These are phyloP conservation scores for Agelastica alni DNA, from an alignment of 2,888 invertebrate genomes.

Conservation along the genomic window DNA sequence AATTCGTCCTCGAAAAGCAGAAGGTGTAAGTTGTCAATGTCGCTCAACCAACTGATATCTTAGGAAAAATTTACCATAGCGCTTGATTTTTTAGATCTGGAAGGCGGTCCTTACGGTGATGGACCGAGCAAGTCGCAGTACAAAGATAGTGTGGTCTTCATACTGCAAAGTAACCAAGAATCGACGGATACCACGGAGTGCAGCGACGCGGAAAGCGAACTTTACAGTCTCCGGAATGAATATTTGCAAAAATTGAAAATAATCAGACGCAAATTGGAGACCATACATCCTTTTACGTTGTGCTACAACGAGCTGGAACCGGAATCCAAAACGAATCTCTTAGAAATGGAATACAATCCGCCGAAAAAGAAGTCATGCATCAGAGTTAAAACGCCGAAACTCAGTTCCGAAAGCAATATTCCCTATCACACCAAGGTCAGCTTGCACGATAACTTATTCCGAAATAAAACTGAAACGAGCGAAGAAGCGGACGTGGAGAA, in stretches of 20 bases:
- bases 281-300: slow-evolving; percentile 25
- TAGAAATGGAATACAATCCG: slow-evolving; percentile 34
- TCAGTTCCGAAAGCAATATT: slow-evolving; percentile 29
- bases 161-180: slow-evolving; percentile 26
- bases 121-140: slow-evolving; percentile 7
- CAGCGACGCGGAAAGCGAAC: slow-evolving; percentile 25
- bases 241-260: slow-evolving; percentile 37
- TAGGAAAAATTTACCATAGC: not conserved
- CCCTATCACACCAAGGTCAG: slow-evolving; percentile 32
- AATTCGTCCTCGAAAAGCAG: not conserved
- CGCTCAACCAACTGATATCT: not conserved
- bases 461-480: not conserved
- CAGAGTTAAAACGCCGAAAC: slow-evolving; percentile 28
- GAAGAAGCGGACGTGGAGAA: not conserved
- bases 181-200: slow-evolving; percentile 18
- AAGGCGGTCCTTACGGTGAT: slow-evolving; percentile 33
- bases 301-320: slow-evolving; percentile 14
- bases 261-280: slow-evolving; percentile 32
- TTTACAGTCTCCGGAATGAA: slow-evolving; percentile 34
- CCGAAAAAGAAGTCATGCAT: slow-evolving; percentile 34
- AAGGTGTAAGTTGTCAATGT: not conserved
- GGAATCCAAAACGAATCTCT: slow-evolving; percentile 20
- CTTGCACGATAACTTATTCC: slow-evolving; percentile 29
- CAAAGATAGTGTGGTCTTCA: slow-evolving; percentile 28
- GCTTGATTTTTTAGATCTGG: slow-evolving; percentile 24